Percentiles rank a stretch among this genome's conserved stretches.
These are phyloP conservation scores for Colinus virginianus DNA, from an alignment of 2,113 vertebrate genomes.

Conservation along the genomic window DNA sequence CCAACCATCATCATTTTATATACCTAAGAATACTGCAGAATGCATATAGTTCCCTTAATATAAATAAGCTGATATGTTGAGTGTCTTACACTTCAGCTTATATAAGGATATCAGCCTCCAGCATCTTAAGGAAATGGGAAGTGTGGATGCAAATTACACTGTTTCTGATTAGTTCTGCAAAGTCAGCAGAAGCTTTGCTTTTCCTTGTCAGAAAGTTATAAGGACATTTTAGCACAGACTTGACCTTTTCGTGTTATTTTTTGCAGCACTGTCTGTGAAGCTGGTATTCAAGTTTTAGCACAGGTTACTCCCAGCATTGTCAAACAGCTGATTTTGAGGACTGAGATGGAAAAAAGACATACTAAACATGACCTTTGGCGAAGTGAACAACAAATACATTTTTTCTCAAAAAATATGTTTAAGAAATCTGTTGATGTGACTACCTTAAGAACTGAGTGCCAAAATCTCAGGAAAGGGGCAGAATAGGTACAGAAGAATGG, in stretches of 20 bases:
- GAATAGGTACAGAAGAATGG: fast-evolving
- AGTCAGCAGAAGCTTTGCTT: background rate
- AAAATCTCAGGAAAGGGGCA: background rate
- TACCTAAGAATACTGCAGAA: fast-evolving
- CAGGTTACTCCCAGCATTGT: background rate
- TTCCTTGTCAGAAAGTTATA: background rate
- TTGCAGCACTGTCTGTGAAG: background rate
- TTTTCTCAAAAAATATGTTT: background rate
- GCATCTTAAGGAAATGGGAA: background rate
- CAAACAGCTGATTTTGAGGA: background rate
- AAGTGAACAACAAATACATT: background rate
- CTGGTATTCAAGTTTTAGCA: background rate
- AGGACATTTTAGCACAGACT: background rate
- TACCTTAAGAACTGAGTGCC: background rate
- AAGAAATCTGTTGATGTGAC: background rate
- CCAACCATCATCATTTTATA: background rate
- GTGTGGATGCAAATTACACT: background rate
- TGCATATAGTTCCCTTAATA: background rate
- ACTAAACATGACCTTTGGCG: fast-evolving
- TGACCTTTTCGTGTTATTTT: background rate
- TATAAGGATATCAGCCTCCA: background rate
- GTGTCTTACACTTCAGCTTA: background rate
- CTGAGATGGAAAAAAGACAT: background rate
- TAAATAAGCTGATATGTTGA: background rate
- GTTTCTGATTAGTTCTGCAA: background rate